These are phyloP conservation scores for Enteromius fasciolatus DNA, from an alignment of 2,797 vertebrate species.

Conservation along the genomic window DNA sequence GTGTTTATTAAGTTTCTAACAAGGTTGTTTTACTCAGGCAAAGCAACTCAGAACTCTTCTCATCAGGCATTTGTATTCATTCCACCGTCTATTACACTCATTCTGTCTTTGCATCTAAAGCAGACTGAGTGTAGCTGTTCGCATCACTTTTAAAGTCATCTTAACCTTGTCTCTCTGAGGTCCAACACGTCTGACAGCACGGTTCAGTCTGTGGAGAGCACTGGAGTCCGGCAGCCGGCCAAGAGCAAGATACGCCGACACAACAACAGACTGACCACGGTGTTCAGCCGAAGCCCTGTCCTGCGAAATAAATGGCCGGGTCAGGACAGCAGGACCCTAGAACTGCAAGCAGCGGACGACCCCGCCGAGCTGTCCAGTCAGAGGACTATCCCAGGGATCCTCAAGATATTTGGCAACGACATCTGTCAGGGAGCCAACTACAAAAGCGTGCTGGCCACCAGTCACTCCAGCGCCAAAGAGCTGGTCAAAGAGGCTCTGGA, in stretches of 20 bases:
- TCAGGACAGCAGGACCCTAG: slow-evolving; percentile 36
- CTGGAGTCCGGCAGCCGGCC: slow-evolving; percentile 77
- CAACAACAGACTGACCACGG: slow-evolving; percentile 78
- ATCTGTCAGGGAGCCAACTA: slow-evolving; percentile 82
- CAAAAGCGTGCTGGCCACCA: slow-evolving; percentile 82
- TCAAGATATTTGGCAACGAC: slow-evolving; percentile 82
- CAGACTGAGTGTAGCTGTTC: slow-evolving; percentile 17
- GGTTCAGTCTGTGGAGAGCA: slow-evolving; percentile 73
- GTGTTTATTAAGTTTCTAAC: neutral
- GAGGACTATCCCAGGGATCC: slow-evolving; percentile 78
- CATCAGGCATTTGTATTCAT: slow-evolving; percentile 14
- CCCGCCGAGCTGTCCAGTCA: slow-evolving; percentile 78
- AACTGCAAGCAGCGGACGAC: slow-evolving; percentile 66
- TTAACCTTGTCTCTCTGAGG: slow-evolving; percentile 59
- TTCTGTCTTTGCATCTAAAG: slow-evolving; percentile 9
- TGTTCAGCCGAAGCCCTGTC: slow-evolving; percentile 76
- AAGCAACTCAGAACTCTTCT: neutral
- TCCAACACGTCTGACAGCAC: slow-evolving; percentile 76
- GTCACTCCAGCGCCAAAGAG: slow-evolving; percentile 77
- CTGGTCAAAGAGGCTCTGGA: slow-evolving; percentile 82
- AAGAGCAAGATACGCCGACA: slow-evolving; percentile 83
- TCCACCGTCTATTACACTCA: slow-evolving; percentile 22
- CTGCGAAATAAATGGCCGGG: slow-evolving; percentile 56
- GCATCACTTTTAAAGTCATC: slow-evolving; percentile 27
- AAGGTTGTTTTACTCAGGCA: slow-evolving; percentile 29